Evolutionary conservation across 2,113 vertebrate species (phyloP), one percentile per base, ranked within the genome.

Genomic region (Catharus fuscescens): DNA sequence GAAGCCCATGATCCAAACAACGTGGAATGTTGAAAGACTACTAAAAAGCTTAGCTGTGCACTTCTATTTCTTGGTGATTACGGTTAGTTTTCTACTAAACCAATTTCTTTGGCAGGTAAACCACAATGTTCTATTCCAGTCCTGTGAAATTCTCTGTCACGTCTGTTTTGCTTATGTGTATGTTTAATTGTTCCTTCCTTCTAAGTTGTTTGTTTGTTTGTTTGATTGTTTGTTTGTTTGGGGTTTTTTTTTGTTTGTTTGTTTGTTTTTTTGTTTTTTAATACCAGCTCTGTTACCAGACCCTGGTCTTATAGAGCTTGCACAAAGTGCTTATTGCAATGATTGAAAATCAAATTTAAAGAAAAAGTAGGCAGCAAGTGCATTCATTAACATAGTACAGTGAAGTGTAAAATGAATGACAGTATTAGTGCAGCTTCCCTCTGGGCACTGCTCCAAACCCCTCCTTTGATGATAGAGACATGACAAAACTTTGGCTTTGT

Each of bases 41-140:
- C 40, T 82, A 59, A 79, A 90, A 88, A 69, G 50, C 66, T 95
- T 44, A 91, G 6, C 44, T 83, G 66, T 90, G 38, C 15, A 92
- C 4, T 69, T 66, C 32, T 17, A 69, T 31, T 14, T 53, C 38
- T 77, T 52, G 38, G 21, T 14, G 7, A 86, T 56, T 32, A 12
- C 16, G 82, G 56, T 29, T 44, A 92, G 59, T 45, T 38, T 89
- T 71, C 24, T 86, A 80, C 77, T 73, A 73, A 92, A 73, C 14
- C 19, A 59, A 54, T 78, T 80, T 86, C 8, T 86, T 45, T 84
- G 69, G 23, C 42, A 78, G 45, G 53, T 18, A 84, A 92, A 70
- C 3, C 12, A 52, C 1, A 5, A 24, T 0, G 0, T 47, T 21
- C 32, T 38, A 14, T 67, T 77, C 42, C 31, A 62, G 18, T 53